phyloP scores from a whole-genome alignment of 2,113 vertebrate species.

The Eonycteris spelaea region DNA sequence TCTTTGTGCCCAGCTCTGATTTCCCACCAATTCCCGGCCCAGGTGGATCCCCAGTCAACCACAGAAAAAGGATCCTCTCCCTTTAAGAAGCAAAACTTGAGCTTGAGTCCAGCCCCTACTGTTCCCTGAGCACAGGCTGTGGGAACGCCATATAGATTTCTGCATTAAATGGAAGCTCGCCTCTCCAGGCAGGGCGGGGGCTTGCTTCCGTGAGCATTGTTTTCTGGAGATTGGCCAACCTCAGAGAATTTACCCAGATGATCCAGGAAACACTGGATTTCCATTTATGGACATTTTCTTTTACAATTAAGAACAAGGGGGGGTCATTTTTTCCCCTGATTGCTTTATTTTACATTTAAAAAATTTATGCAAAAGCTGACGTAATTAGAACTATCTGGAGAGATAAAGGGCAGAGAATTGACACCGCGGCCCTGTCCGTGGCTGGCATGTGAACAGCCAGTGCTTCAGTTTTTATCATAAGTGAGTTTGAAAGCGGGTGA shows the following conservation, averaged over 20 bases:
- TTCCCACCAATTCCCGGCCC: background rate
- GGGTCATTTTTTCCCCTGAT: background rate
- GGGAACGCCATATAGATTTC: background rate
- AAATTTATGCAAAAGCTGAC: background rate
- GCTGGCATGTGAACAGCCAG: conserved; percentile 37
- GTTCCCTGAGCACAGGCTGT: background rate
- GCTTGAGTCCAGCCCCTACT: background rate
- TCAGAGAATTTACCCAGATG: conserved; percentile 2
- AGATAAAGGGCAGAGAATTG: background rate
- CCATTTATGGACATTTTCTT: conserved; percentile 72
- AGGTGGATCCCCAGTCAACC: background rate
- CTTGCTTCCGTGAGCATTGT: conserved; percentile 28
- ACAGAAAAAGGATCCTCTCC: background rate
- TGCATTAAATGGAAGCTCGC: background rate
- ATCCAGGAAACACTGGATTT: conserved; percentile 53
- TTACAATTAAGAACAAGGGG: conserved; percentile 50
- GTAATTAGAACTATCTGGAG: background rate
- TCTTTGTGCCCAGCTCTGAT: background rate
- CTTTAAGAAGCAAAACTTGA: background rate
- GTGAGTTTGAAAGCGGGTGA: conserved; percentile 54
- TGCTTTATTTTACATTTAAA: conserved; percentile 29
- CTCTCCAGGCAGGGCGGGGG: background rate
- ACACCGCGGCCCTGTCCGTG: background rate
- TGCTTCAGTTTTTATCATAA: conserved; percentile 66
- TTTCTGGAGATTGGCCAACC: conserved; percentile 54